Percentiles rank a stretch among this genome's conserved stretches.
Evolutionary conservation across 2,888 invertebrate genomes (phyloP).

Genomic region (Archips xylosteana): DNA sequence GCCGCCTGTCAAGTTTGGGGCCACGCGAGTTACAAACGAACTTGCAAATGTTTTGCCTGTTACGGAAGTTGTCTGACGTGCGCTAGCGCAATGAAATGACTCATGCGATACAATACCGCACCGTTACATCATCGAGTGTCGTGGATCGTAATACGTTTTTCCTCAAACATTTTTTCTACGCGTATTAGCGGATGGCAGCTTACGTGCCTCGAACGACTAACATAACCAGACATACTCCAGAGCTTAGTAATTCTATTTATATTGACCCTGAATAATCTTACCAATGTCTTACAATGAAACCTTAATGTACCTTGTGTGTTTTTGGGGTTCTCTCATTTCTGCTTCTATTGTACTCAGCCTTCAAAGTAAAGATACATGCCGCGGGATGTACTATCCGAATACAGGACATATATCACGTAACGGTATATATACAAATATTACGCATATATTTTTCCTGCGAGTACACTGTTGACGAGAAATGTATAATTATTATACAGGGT

Average conservation of each 20-base stretch:
- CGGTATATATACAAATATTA: background rate
- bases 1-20: background rate
- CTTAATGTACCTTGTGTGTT: background rate
- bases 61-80: constrained; percentile 34
- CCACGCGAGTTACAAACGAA: background rate
- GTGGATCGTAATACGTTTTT: constrained; percentile 29
- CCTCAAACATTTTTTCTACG: constrained; percentile 26
- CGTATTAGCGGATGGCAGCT: constrained; percentile 54
- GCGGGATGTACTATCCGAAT: too few species aligned
- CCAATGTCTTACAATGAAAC: background rate
- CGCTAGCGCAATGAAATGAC: constrained; percentile 47
- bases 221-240: background rate
- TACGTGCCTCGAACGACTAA: constrained; percentile 55
- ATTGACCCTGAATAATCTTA: constrained; percentile 7
- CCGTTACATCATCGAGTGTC: constrained; percentile 46
- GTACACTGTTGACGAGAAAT: constrained; percentile 23
- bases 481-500: constrained; percentile 45
- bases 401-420: background rate
- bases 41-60: constrained; percentile 16
- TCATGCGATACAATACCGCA: constrained; percentile 44
- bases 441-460: constrained; percentile 4
- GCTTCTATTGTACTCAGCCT: background rate
- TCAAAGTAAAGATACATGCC: background rate
- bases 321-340: background rate
- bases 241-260: constrained; percentile 30